A percentile compares a stretch with the other conserved stretches of the same genome.
phyloP scores from a whole-genome alignment of 2,113 vertebrate genomes.

The Eulemur rufifrons region DNA sequence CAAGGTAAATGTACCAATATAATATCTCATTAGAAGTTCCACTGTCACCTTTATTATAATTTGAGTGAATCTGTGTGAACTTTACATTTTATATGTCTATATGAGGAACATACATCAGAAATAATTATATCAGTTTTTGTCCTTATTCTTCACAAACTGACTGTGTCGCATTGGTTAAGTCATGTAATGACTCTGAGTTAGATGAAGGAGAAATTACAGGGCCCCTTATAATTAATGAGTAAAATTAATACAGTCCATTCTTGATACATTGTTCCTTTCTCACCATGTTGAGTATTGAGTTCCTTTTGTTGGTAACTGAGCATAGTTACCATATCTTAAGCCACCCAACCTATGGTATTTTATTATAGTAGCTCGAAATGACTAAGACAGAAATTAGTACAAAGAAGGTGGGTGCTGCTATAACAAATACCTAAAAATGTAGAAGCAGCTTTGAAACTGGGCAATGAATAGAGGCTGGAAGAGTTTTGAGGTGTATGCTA shows the following conservation, averaged over 20 bases:
- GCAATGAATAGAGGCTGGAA: too few relatives aligned
- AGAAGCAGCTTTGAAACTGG: too few relatives aligned
- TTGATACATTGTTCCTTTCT: neutral
- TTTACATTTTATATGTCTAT: neutral
- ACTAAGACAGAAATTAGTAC: too few relatives aligned
- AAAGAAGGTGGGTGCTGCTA: too few relatives aligned
- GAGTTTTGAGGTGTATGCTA: too few relatives aligned
- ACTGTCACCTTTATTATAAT: neutral
- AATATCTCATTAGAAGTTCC: neutral
- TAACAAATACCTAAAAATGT: too few relatives aligned
- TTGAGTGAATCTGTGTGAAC: neutral
- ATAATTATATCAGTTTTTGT: neutral
- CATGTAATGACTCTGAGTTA: neutral
- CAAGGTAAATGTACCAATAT: neutral
- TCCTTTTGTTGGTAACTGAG: neutral
- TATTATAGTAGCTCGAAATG: too few relatives aligned
- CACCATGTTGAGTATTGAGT: neutral
- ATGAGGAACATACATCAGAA: neutral
- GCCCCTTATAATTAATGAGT: neutral
- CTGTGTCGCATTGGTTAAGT: neutral
- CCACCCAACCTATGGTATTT: too few relatives aligned
- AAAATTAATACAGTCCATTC: neutral
- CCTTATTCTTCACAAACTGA: neutral
- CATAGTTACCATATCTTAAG: neutral
- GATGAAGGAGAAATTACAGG: neutral